A percentile compares a stretch with the other conserved stretches of the same genome.
Conservation (phyloP, 2,888 invertebrate species). For the Chesias legatella region DNA sequence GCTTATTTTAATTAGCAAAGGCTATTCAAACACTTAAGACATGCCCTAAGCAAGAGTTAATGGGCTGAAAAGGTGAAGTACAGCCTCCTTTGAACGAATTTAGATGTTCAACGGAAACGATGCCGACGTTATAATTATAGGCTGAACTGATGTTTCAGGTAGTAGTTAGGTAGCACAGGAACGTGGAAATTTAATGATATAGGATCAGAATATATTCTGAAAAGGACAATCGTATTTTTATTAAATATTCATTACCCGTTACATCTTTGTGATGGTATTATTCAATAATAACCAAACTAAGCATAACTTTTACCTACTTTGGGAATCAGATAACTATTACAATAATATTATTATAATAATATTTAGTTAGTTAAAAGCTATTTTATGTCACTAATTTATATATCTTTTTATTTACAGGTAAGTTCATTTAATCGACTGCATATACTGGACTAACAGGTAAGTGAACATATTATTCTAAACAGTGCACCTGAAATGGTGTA, state of each 20-base stretch:
- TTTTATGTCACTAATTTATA: slow-evolving; percentile 5
- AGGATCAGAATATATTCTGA: neutral
- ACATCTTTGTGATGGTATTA: too few relatives aligned
- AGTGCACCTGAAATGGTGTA: too few relatives aligned
- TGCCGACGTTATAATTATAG: slow-evolving; percentile 31
- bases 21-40: slow-evolving; percentile 41
- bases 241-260: too few relatives aligned
- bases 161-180: neutral
- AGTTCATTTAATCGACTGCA: slow-evolving; percentile 13
- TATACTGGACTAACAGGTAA: too few relatives aligned
- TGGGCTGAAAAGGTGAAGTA: slow-evolving; percentile 54
- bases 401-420: slow-evolving; percentile 44
- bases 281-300: too few relatives aligned
- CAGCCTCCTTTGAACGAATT: slow-evolving; percentile 57
- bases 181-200: neutral
- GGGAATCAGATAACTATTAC: too few relatives aligned
- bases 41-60: slow-evolving; percentile 50
- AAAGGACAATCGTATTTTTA: too few relatives aligned
- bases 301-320: too few relatives aligned
- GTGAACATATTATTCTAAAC: too few relatives aligned
- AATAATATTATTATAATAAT: too few relatives aligned
- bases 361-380: too few relatives aligned
- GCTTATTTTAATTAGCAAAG: slow-evolving; percentile 27
- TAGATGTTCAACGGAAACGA: slow-evolving; percentile 42
- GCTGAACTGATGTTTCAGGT: slow-evolving; percentile 11